A percentile compares a stretch with the other conserved stretches of the same genome.
Conservation (phyloP, 2,113 vertebrate genomes). For the Ancistrus triradiatus region DNA sequence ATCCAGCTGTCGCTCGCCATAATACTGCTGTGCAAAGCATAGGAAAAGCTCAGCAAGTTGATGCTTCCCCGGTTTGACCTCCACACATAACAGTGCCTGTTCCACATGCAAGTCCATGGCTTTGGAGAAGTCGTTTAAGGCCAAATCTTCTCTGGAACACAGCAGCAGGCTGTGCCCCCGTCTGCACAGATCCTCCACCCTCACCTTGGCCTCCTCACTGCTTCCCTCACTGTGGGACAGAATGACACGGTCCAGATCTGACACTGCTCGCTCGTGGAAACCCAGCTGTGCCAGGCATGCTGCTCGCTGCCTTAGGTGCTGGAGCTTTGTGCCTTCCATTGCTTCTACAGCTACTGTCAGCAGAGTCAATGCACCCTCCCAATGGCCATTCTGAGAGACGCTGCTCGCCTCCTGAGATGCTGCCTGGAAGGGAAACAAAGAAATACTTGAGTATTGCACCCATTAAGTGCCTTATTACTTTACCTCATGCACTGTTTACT, state of each 20-base stretch:
- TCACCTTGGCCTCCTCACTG: slow-evolving; percentile 44
- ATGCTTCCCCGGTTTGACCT: slow-evolving; percentile 57
- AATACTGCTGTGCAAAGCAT: slow-evolving; percentile 59
- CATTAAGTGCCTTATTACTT: too few relatives aligned
- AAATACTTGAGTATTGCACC: too few relatives aligned
- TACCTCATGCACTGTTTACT: too few relatives aligned
- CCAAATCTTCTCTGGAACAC: slow-evolving; percentile 63
- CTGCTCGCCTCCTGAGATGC: slow-evolving; percentile 75
- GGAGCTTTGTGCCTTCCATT: slow-evolving; percentile 44
- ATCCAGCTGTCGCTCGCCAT: slow-evolving; percentile 66
- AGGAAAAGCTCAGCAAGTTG: slow-evolving; percentile 66
- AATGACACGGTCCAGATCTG: slow-evolving; percentile 77
- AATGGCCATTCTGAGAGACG: slow-evolving; percentile 55
- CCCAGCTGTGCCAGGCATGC: slow-evolving; percentile 71
- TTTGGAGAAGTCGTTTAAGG: slow-evolving; percentile 71
- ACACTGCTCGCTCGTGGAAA: slow-evolving; percentile 64
- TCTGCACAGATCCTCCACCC: slow-evolving; percentile 73
- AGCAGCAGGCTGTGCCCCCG: slow-evolving; percentile 72
- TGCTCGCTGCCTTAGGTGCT: slow-evolving; percentile 71
- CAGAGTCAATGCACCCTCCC: slow-evolving; percentile 70
- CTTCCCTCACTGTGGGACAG: slow-evolving; percentile 44
- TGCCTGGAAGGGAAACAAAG: slow-evolving; percentile 53
- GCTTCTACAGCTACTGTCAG: slow-evolving; percentile 74
- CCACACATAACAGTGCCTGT: slow-evolving; percentile 65
- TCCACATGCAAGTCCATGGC: slow-evolving; percentile 72